Base-by-base conservation (phyloP, 2,797 vertebrate species). In the Lerista edwardsae region DNA sequence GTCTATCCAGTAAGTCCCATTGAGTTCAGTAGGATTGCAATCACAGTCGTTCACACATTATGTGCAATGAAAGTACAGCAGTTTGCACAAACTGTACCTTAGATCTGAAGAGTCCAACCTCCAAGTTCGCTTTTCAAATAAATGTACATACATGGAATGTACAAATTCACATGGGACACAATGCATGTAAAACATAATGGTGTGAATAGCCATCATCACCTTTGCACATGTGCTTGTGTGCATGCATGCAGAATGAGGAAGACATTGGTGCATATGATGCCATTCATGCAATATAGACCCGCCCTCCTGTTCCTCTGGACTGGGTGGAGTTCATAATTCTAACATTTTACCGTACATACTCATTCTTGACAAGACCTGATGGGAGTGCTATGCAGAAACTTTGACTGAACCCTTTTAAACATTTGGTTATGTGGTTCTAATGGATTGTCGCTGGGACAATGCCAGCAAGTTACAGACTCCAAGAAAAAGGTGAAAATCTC, bases 401-500 rank as follows among this genome's bases (percentile, higher is more conserved):
- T 79, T 87, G 73, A 89, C 12, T 74, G 69, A 88, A 71, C 1
- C 2, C 67, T 14, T 87, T 90, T 64, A 78, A 84, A 81, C 86
- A 61, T 27, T 87, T 84, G n/a, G 88, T 91, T 90, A 91, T 41
- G 36, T 2, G 36, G 79, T 90, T 69, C 51, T 91, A 85, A 65
- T 87, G 89, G 90, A 92, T 95, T 93, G 91, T 23, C 84, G 25
- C 79, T 92, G 91, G 76, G 73, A 84, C 86, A 82, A 59, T 23
- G 89, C 88, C 94, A 94, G 80, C 65, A 92, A 93, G 83, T 79
- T 94, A 91, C 77, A 92, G 71, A 72, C 25, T 88, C 82, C 21
- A 79, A 91, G 81, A 92, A 93, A 55, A n/a, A 95, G 83, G 93
- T 93, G 92, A 94, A 95, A 94, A 94, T 94, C 86, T 93, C 39